These are phyloP conservation scores for Buathra laborator DNA, from an alignment of 2,888 invertebrate species.

Conservation along the genomic window DNA sequence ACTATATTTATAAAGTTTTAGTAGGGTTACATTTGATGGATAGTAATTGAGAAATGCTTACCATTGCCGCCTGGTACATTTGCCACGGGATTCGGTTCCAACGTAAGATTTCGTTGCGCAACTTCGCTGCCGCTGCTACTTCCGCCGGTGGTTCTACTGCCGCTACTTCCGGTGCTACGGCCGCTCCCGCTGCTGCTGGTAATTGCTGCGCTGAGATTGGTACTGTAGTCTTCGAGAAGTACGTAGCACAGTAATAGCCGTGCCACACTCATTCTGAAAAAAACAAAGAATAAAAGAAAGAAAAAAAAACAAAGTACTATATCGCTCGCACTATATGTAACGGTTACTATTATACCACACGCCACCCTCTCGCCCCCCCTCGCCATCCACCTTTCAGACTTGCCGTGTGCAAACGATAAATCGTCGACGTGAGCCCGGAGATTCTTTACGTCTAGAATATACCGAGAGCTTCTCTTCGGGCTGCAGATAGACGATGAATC, in stretches of 20 bases:
- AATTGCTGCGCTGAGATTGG: slow-evolving; percentile 80
- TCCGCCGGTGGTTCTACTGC: slow-evolving; percentile 50
- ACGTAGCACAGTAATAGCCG: slow-evolving; percentile 83
- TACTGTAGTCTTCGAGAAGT: slow-evolving; percentile 82
- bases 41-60: slow-evolving; percentile 71
- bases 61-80: slow-evolving; percentile 69
- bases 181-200: slow-evolving; percentile 75
- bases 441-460: slow-evolving; percentile 65
- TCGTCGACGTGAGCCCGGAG: slow-evolving; percentile 65
- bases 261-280: slow-evolving; percentile 83
- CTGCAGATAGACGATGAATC: slow-evolving; percentile 63
- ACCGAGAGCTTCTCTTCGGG: slow-evolving; percentile 45
- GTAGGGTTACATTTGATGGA: slow-evolving; percentile 34
- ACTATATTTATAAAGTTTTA: background rate
- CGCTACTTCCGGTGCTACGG: slow-evolving; percentile 67
- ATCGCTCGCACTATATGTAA: background rate
- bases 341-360: background rate
- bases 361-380: background rate
- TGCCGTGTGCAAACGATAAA: slow-evolving; percentile 68
- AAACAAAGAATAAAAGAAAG: slow-evolving; percentile 32
- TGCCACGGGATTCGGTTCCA: slow-evolving; percentile 68
- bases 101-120: slow-evolving; percentile 78
- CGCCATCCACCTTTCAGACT: slow-evolving; percentile 56
- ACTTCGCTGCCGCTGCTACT: slow-evolving; percentile 69
- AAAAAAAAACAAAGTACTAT: slow-evolving; percentile 13